Base-by-base conservation (phyloP, 2,888 invertebrate genomes). In the Drosophila prostipennis region DNA sequence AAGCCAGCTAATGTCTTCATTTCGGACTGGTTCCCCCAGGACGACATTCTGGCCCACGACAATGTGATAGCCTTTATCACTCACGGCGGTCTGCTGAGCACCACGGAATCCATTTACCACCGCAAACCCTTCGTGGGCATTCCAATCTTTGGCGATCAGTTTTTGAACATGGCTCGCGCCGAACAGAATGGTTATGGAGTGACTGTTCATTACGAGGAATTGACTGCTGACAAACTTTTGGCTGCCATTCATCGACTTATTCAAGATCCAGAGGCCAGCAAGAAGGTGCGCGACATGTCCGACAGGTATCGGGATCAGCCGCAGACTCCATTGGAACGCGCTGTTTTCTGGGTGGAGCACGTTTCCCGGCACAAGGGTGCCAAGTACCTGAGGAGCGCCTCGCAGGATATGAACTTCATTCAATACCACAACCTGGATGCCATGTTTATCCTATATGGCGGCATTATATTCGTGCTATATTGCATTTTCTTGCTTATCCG, bases 111-210 rank as follows among this genome's bases (percentile, higher is more conserved):
- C 1, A 83, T 93, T 52, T 92, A 92, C 52, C 91, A 92, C 72
- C 93, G 92, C 16, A 92, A 92, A 14, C 93, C 93, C 0, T 80
- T 93, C n/a, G 78, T 93, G n/a, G 93, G 93, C 2, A 91, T 93
- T 49, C 94, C 94, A 0, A 89, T 93, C 16, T 92, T 92, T 61
- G 92, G 91, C 0, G 94, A 94, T 83, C 93, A 94, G 79, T 90
- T 91, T 56, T 72, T 92, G 14, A 94, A 94, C 69, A 92, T 93
- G 88, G 91, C 84, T 1, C 90, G 90, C 10, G 92, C 93, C 3
- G 91, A 90, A 56, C 70, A 78, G 4, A 80, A 87, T 46, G 93
- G 93, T 3, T 92, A 90, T 78, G 93, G 91, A 0, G 71, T 91
- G 3, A 83, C 74, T 1, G 77, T 93, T 0, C 82, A 90, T 40